A percentile compares a stretch with the other conserved stretches of the same genome.
Conservation (phyloP, 2,113 vertebrate genomes). For the Rhinoderma darwinii region DNA sequence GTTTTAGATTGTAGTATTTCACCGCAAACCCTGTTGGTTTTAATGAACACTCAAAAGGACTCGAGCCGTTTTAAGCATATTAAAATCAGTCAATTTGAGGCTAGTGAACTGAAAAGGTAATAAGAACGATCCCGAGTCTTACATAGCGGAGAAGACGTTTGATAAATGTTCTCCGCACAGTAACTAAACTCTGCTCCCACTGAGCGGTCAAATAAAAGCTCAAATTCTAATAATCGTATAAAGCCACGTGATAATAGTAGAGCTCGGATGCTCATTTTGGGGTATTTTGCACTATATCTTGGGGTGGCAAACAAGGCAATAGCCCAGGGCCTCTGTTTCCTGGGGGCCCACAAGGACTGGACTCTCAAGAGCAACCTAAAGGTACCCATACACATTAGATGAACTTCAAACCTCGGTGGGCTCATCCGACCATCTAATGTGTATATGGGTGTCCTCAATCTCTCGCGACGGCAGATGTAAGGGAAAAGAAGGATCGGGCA, state of each 20-base stretch:
- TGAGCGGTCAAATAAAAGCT: no score
- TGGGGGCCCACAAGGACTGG: background rate
- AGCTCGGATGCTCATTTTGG: background rate
- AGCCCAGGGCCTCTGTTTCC: background rate
- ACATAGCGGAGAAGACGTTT: constrained; percentile 68
- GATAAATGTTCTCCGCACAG: background rate
- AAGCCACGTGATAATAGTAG: no score
- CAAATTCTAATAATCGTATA: no score
- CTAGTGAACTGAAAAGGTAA: constrained; percentile 75
- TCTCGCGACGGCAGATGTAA: no score
- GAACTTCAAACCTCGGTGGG: no score
- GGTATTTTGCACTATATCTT: background rate
- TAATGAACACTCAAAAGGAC: constrained; percentile 81
- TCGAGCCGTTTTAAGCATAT: constrained; percentile 79
- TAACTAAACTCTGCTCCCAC: no score
- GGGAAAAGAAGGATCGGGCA: no score
- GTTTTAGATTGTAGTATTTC: constrained; percentile 84
- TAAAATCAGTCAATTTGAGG: constrained; percentile 85
- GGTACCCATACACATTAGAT: no score
- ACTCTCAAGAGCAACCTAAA: background rate
- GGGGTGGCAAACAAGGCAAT: no score
- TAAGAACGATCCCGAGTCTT: constrained; percentile 77
- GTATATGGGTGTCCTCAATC: no score
- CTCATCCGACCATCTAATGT: no score
- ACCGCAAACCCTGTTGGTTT: constrained; percentile 82